Percentiles rank a stretch among this genome's conserved stretches.
phyloP scores from a whole-genome alignment of 2,113 vertebrate genomes.

The Nipponia nippon region DNA sequence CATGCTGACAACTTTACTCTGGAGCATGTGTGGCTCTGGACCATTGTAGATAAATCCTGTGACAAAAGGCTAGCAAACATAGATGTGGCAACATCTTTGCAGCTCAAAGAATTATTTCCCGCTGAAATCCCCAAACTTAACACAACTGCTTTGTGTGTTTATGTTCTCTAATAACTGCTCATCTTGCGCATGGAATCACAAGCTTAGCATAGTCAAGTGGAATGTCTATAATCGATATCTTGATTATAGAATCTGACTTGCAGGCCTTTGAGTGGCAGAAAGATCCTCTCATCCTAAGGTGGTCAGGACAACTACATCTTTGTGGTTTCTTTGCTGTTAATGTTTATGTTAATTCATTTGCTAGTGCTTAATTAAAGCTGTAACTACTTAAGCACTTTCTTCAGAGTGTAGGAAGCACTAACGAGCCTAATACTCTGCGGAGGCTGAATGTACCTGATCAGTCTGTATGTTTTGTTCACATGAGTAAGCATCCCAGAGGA shows the following conservation, averaged over 20 bases:
- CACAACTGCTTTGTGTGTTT: background rate
- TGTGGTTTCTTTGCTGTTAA: background rate
- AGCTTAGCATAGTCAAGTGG: background rate
- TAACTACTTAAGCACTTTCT: background rate
- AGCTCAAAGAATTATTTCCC: background rate
- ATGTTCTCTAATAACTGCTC: background rate
- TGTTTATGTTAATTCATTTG: background rate
- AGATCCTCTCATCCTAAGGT: background rate
- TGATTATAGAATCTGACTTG: background rate
- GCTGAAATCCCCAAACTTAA: background rate
- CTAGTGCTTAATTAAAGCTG: background rate
- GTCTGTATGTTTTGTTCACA: background rate
- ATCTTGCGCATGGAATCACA: background rate
- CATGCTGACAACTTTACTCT: background rate
- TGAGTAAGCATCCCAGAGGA: background rate
- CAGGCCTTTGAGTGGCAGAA: background rate
- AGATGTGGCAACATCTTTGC: background rate
- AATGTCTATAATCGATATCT: background rate
- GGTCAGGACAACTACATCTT: background rate
- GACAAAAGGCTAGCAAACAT: background rate
- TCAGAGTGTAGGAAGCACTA: background rate
- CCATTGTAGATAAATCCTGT: background rate
- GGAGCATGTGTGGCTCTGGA: background rate
- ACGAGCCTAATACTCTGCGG: background rate
- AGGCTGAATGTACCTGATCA: background rate